phyloP scores from a whole-genome alignment of 2,797 vertebrate genomes.

The Gymnocypris eckloni region DNA sequence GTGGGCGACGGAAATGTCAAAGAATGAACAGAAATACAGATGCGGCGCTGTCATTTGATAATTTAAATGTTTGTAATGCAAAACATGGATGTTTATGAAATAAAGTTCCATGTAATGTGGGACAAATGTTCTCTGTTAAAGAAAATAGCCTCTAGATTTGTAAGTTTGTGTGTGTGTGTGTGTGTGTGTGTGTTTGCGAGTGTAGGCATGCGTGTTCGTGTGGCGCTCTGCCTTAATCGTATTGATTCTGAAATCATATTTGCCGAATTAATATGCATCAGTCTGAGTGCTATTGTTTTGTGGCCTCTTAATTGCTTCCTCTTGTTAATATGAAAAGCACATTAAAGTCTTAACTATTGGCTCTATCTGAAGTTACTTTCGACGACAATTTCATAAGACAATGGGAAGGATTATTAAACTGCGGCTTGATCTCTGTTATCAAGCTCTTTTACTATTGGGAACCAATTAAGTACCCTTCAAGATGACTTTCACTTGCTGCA shows the following conservation, averaged over 20 bases:
- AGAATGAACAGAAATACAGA: not conserved
- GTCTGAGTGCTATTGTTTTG: slow-evolving; percentile 78
- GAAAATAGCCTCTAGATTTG: not conserved
- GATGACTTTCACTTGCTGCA: slow-evolving; percentile 87
- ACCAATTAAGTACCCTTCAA: slow-evolving; percentile 89
- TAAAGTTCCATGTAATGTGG: slow-evolving; percentile 16
- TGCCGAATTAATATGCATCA: slow-evolving; percentile 72
- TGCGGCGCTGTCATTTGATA: slow-evolving; percentile 23
- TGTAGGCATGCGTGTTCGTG: slow-evolving; percentile 9
- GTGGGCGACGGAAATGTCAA: slow-evolving; percentile 11
- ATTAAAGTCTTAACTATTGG: slow-evolving; percentile 85
- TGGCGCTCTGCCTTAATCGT: slow-evolving; percentile 70
- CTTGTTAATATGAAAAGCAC: slow-evolving; percentile 83
- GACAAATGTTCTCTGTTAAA: slow-evolving; percentile 20
- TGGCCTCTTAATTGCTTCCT: slow-evolving; percentile 80
- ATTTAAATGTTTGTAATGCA: slow-evolving; percentile 20
- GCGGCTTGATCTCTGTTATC: slow-evolving; percentile 84
- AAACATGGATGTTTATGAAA: slow-evolving; percentile 34
- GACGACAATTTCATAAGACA: slow-evolving; percentile 84
- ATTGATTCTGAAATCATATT: slow-evolving; percentile 78
- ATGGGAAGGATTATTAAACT: slow-evolving; percentile 85
- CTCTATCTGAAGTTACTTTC: slow-evolving; percentile 84
- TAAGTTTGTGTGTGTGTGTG: slow-evolving; percentile 8
- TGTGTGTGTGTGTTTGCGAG: slow-evolving; percentile 23
- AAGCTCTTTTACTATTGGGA: slow-evolving; percentile 82